These are phyloP conservation scores for Thunnus maccoyii DNA, from an alignment of 2,113 vertebrate species.

Conservation along the genomic window DNA sequence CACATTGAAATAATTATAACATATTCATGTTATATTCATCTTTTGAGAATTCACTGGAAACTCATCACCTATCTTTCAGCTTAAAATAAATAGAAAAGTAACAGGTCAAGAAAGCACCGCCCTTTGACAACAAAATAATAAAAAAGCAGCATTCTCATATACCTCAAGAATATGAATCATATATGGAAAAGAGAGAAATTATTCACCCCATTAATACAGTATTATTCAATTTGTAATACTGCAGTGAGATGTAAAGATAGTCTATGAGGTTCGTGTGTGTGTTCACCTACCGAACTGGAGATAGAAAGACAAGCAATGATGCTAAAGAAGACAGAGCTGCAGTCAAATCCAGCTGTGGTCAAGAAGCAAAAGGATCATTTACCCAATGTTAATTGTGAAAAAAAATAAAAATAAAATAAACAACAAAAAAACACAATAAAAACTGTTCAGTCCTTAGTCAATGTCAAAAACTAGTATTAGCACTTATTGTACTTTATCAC, in stretches of 20 bases:
- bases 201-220: background rate
- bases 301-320: constrained; percentile 33
- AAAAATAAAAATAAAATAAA: too few relatives aligned
- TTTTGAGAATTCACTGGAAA: background rate
- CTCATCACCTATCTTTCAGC: background rate
- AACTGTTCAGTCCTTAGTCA: too few relatives aligned
- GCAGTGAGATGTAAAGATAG: background rate
- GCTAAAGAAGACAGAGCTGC: constrained; percentile 23
- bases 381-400: background rate
- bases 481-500: too few relatives aligned
- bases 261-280: background rate
- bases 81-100: background rate
- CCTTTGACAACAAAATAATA: background rate
- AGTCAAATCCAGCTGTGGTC: constrained; percentile 42
- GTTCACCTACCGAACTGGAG: constrained; percentile 55
- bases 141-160: background rate
- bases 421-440: too few relatives aligned
- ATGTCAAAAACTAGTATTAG: too few relatives aligned
- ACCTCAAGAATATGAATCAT: background rate
- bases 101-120: background rate
- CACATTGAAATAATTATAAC: background rate
- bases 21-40: background rate
- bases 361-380: background rate
- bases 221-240: background rate
- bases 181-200: background rate